These are phyloP conservation scores for Fratercula arctica DNA, from an alignment of 2,797 vertebrate species.

Conservation along the genomic window DNA sequence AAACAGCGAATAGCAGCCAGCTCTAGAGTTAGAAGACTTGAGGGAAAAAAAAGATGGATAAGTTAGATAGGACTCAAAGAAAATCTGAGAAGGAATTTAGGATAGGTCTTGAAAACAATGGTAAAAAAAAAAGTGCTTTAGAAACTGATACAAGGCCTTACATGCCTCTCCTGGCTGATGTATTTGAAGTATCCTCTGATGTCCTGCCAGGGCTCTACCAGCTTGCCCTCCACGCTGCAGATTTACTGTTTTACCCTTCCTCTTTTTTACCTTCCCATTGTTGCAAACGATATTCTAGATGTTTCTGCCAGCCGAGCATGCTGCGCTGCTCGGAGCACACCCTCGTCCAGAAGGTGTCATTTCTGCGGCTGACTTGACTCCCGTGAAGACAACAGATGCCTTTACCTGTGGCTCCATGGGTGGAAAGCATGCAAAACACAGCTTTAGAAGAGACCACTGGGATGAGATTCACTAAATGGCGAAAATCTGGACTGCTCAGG, in stretches of 20 bases:
- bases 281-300: neutral
- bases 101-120: neutral
- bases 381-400: neutral
- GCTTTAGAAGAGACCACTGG: neutral
- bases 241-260: neutral
- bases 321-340: neutral
- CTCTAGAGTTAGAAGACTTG: neutral
- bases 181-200: neutral
- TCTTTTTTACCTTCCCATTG: neutral
- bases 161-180: neutral
- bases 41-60: neutral
- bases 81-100: neutral
- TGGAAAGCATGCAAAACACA: neutral
- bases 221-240: neutral
- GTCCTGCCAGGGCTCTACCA: neutral
- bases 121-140: neutral
- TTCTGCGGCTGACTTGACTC: too few relatives aligned
- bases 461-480: neutral
- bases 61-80: neutral
- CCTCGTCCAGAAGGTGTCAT: neutral
- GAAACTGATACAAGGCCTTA: neutral
- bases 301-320: neutral
- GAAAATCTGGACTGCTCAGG: neutral
- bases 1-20: neutral
- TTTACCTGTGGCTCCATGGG: neutral